Conservation (phyloP, 37 sponge, comb jelly and placozoan species). For the Axinella damicornis region DNA sequence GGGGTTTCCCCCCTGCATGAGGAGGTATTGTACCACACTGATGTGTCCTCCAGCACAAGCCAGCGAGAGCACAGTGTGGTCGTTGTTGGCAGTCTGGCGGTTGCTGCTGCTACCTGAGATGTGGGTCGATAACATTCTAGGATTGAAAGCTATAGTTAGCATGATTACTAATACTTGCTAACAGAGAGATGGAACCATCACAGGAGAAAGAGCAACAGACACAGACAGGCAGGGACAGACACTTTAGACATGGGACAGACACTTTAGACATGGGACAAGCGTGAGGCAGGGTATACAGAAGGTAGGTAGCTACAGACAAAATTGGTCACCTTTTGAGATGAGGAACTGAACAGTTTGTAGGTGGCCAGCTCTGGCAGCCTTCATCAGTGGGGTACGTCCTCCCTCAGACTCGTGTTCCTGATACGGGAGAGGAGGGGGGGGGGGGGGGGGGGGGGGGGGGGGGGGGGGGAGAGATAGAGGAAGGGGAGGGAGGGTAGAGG, state of each 20-base stretch:
- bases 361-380: conserved; percentile 86
- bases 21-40: conserved; percentile 79
- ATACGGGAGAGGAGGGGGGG: too few species aligned
- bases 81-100: conserved; percentile 63
- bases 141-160: background rate
- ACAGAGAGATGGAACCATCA: background rate
- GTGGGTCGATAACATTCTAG: background rate
- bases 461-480: too few species aligned
- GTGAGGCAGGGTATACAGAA: too few species aligned
- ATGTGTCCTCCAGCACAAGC: conserved; percentile 90
- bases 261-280: too few species aligned
- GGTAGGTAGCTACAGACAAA: too few species aligned
- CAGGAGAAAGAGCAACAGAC: background rate
- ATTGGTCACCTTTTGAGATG: conserved; percentile 51
- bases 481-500: too few species aligned
- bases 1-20: conserved; percentile 73
- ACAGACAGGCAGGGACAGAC: background rate
- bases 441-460: too few species aligned
- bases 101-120: conserved; percentile 75
- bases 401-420: conserved; percentile 87
- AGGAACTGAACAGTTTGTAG: conserved; percentile 81
- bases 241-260: too few species aligned
- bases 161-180: background rate
- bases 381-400: conserved; percentile 89
- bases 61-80: conserved; percentile 89